These are phyloP conservation scores for Clostera curtula DNA, from an alignment of 2,888 invertebrate genomes.

Conservation along the genomic window DNA sequence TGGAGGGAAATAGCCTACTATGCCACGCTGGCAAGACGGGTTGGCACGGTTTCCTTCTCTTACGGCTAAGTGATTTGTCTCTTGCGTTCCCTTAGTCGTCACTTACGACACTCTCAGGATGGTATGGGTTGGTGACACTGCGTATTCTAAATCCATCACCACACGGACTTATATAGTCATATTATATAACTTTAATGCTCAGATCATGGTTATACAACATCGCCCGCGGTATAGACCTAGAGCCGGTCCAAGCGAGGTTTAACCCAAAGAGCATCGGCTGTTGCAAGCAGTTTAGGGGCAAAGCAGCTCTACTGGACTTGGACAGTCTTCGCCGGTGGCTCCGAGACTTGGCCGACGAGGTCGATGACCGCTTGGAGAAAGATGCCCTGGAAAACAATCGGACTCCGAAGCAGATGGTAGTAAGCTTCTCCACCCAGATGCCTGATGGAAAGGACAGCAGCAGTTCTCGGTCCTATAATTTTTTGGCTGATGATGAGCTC, in stretches of 20 bases:
- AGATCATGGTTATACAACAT: slow-evolving; percentile 91
- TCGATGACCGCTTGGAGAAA: slow-evolving; percentile 86
- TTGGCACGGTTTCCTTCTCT: too few relatives aligned
- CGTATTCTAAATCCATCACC: too few relatives aligned
- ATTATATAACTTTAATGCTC: slow-evolving; percentile 15
- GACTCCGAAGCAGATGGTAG: slow-evolving; percentile 84
- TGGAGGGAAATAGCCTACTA: too few relatives aligned
- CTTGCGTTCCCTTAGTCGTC: too few relatives aligned
- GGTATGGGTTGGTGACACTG: too few relatives aligned
- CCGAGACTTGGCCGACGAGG: slow-evolving; percentile 85
- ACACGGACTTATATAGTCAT: too few relatives aligned
- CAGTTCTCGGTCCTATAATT: slow-evolving; percentile 77
- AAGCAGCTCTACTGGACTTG: slow-evolving; percentile 79
- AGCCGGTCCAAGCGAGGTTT: slow-evolving; percentile 88
- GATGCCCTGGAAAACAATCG: slow-evolving; percentile 89
- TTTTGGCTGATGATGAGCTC: slow-evolving; percentile 76
- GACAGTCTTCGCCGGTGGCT: slow-evolving; percentile 87
- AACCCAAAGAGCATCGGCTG: slow-evolving; percentile 96
- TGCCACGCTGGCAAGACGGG: too few relatives aligned
- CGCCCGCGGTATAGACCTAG: slow-evolving; percentile 89
- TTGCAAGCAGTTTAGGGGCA: slow-evolving; percentile 94
- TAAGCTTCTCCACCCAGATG: slow-evolving; percentile 78
- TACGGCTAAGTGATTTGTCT: too few relatives aligned
- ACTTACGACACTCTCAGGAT: too few relatives aligned
- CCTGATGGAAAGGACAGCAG: slow-evolving; percentile 71